These are phyloP conservation scores for Gallinago media DNA, from an alignment of 2,113 vertebrate species.

Conservation along the genomic window DNA sequence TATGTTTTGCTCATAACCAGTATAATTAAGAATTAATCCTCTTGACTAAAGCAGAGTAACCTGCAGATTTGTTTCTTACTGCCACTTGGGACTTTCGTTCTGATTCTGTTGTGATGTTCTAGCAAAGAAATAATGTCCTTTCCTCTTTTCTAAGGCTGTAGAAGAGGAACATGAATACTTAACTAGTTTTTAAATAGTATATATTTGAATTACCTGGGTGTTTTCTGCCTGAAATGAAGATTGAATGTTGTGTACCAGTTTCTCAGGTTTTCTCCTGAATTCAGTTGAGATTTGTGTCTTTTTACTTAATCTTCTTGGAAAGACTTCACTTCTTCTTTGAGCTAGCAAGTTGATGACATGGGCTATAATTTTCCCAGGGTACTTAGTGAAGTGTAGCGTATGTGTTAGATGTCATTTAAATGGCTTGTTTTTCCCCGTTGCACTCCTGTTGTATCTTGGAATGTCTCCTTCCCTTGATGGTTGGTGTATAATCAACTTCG, in stretches of 20 bases:
- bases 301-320: background rate
- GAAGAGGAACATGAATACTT: background rate
- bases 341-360: background rate
- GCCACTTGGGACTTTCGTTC: background rate
- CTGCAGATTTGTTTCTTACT: accelerated
- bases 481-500: background rate
- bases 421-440: background rate
- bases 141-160: background rate
- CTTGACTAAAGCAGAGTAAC: background rate
- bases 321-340: background rate
- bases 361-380: background rate
- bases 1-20: background rate
- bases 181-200: background rate
- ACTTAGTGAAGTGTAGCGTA: background rate
- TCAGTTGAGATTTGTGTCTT: background rate
- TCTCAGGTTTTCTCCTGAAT: background rate
- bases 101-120: background rate
- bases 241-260: background rate
- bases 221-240: background rate
- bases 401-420: background rate
- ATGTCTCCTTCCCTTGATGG: background rate
- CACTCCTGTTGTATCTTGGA: background rate
- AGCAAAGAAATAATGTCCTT: background rate
- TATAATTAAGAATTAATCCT: background rate
- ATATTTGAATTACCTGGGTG: background rate